Conservation (phyloP, 2,113 vertebrate species). For the Myiagra hebetior region DNA sequence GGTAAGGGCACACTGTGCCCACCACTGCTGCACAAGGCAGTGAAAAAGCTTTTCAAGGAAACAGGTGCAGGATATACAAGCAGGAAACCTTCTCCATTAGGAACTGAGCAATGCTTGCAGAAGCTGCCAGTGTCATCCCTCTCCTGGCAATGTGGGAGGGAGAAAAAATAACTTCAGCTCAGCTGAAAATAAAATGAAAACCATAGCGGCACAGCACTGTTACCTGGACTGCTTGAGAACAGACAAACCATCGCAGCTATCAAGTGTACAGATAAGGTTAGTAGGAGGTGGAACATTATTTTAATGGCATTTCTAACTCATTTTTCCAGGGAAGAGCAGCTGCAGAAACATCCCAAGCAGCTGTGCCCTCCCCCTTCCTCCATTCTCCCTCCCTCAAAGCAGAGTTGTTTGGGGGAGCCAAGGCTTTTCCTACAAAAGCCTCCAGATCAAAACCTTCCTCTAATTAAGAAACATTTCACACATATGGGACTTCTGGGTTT, state of each 20-base stretch:
- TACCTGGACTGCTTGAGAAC: neutral
- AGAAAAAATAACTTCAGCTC: neutral
- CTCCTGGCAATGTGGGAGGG: neutral
- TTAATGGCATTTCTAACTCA: neutral
- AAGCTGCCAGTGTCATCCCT: neutral
- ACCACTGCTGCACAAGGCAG: too few species aligned
- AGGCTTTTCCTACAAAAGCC: neutral
- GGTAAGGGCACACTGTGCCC: neutral
- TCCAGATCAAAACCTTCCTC: neutral
- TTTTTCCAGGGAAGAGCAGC: neutral
- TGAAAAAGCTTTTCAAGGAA: neutral
- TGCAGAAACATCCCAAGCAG: neutral
- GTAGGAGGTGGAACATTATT: neutral
- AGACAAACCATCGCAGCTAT: neutral
- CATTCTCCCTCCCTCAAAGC: neutral
- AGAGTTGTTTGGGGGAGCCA: neutral
- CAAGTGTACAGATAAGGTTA: neutral
- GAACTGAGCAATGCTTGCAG: rapidly evolving
- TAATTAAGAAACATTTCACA: neutral
- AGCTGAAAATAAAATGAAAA: neutral
- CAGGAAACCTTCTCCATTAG: neutral
- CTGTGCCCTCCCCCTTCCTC: neutral
- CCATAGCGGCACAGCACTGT: rapidly evolving
- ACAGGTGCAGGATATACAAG: neutral
- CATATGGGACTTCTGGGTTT: neutral